Base-by-base conservation (phyloP, 2,888 invertebrate genomes). In the Venustoraphidia nigricollis region DNA sequence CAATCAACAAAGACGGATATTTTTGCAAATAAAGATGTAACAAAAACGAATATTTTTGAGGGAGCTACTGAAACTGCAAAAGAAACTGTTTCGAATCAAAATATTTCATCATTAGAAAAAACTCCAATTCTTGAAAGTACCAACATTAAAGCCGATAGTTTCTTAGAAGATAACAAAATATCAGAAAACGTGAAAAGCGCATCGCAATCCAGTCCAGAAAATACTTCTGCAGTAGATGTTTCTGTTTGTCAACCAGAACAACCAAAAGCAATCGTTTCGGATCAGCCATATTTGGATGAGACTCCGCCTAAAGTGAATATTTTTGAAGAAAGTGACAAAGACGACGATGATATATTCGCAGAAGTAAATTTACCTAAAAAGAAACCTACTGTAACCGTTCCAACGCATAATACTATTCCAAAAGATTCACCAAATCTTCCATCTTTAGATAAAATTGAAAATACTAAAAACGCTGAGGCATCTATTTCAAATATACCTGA, bases 161-260 rank as follows among this genome's bases (percentile, higher is more conserved):
- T 71, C 45, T 71, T 71, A 54, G 71, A 70, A 62, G 70, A 71
- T 53, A 66, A 69, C 5, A 70, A 70, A 54, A 67, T 70, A 59
- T 66, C 70, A 42, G 70, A 70, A 52, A 62, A 65, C 9, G 63
- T 59, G n/a, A 61, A 62, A 38, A 55, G 66, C 35, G 55, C 59
- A 10, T 10, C 40, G 27, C 66, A 58, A 56, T 58, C 59, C 8
- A 52, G 59, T 2, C 54, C 55, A n/a, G 59, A 61, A 52, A 52
- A 51, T 8, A 51, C 34, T 38, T 44, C 14, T 17, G 10, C 42
- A 45, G 46, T 27, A 6, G 27, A 27, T 27, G 27, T 27, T 3
- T 6, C 27, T 27, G 27, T 27, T 27, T 27, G 5, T 27, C 3
- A 27, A 27, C 27, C 6, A 27, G 27, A 27, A 27, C 27, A 27